Evolutionary conservation across 2,797 vertebrate genomes (phyloP).

Genomic region (Eutrigla gurnardus): DNA sequence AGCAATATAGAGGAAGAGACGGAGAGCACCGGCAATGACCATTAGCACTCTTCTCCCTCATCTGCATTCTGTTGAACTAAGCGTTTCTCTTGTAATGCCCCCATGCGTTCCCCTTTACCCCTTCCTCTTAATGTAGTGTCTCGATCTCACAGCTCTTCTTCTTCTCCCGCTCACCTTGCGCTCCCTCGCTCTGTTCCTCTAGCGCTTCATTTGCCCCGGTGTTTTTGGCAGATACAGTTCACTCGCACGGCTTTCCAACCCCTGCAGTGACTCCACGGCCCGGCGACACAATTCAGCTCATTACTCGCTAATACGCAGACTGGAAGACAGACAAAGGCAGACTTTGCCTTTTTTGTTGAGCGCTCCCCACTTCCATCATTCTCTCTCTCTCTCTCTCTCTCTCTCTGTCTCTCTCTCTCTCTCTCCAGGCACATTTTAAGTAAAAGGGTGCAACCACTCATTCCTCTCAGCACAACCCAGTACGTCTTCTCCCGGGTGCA

Average conservation of each 20-base stretch:
- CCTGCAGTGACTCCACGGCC: slow-evolving; percentile 69
- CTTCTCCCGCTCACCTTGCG: slow-evolving; percentile 45
- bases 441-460: slow-evolving; percentile 49
- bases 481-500: slow-evolving; percentile 32
- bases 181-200: slow-evolving; percentile 49
- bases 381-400: slow-evolving; percentile 42
- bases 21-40: slow-evolving; percentile 14
- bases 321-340: slow-evolving; percentile 68
- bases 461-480: slow-evolving; percentile 38
- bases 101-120: slow-evolving; percentile 29
- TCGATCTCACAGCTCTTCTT: slow-evolving; percentile 47
- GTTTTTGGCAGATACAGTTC: slow-evolving; percentile 66
- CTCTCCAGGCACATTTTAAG: slow-evolving; percentile 57
- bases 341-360: slow-evolving; percentile 47
- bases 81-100: slow-evolving; percentile 44
- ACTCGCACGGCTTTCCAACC: slow-evolving; percentile 54
- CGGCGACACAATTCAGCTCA: slow-evolving; percentile 78
- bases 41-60: slow-evolving; percentile 40
- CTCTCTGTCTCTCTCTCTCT: slow-evolving; percentile 15
- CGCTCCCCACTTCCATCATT: slow-evolving; percentile 48
- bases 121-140: slow-evolving; percentile 34
- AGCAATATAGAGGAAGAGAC: slow-evolving; percentile 9
- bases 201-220: slow-evolving; percentile 39
- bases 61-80: slow-evolving; percentile 66
- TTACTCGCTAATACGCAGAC: slow-evolving; percentile 74